Evolutionary conservation across 2,797 vertebrate genomes (phyloP).

Genomic region (Falco cherrug): DNA sequence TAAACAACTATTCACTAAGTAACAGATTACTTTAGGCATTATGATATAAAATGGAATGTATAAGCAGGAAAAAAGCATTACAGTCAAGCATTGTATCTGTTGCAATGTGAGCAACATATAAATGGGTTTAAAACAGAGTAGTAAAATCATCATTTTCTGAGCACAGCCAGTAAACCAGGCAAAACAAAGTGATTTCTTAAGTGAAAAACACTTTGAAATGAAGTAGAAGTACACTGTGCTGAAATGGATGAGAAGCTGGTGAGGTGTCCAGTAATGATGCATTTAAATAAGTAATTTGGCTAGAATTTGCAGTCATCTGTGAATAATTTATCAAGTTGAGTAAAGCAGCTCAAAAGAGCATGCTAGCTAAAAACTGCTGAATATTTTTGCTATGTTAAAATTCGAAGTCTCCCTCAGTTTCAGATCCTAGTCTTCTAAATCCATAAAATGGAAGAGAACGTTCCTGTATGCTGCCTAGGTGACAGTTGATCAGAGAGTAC

Average conservation of each 20-base stretch:
- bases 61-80: not conserved
- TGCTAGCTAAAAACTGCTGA: conserved; percentile 38
- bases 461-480: not conserved
- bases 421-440: not conserved
- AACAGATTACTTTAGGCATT: not conserved
- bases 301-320: conserved; percentile 61
- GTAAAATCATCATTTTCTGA: conserved; percentile 32
- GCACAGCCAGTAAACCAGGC: conserved; percentile 12
- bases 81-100: not conserved
- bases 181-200: conserved; percentile 27
- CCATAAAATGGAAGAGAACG: not conserved
- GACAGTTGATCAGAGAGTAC: not conserved
- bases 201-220: conserved; percentile 60
- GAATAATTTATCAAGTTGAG: conserved; percentile 72
- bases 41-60: conserved; percentile 16
- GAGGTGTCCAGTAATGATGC: conserved; percentile 67
- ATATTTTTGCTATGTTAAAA: conserved; percentile 27
- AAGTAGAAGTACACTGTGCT: conserved; percentile 50
- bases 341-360: conserved; percentile 41
- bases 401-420: not conserved
- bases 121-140: conserved; percentile 11
- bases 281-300: conserved; percentile 72
- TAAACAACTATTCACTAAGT: not conserved
- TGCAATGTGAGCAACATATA: not conserved
- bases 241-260: conserved; percentile 55